phyloP scores from a whole-genome alignment of 2,113 vertebrate species.

The Oenanthe oenanthe region DNA sequence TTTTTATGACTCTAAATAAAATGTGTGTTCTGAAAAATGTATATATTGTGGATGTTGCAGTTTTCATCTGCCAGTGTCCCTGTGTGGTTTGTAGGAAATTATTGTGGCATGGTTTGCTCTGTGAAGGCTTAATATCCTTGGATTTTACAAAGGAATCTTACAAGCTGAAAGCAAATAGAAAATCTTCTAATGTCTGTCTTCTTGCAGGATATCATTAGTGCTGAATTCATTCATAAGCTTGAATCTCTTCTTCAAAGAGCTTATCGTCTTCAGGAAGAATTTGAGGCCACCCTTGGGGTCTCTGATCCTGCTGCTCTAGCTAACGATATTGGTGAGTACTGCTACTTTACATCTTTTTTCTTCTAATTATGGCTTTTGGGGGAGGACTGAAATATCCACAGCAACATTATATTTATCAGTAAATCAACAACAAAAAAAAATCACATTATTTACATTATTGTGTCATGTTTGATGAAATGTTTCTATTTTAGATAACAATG shows the following conservation, averaged over 20 bases:
- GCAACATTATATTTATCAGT: neutral
- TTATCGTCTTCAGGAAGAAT: conserved; percentile 94
- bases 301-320: conserved; percentile 81
- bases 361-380: neutral
- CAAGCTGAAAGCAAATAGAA: neutral
- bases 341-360: neutral
- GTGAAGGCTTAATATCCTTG: neutral
- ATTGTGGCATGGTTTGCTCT: neutral
- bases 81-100: neutral
- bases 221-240: conserved; percentile 94
- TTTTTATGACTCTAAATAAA: neutral
- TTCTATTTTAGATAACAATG: neutral
- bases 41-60: neutral
- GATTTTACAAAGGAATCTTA: neutral
- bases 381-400: neutral
- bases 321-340: conserved; percentile 83
- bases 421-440: neutral
- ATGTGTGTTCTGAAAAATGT: neutral
- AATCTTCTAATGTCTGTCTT: neutral
- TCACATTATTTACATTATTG: neutral
- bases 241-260: conserved; percentile 93
- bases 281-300: conserved; percentile 87
- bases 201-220: conserved; percentile 89
- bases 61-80: neutral
- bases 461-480: neutral